Evolutionary conservation across 2,113 vertebrate genomes (phyloP).

Genomic region (Noctilio leporinus): DNA sequence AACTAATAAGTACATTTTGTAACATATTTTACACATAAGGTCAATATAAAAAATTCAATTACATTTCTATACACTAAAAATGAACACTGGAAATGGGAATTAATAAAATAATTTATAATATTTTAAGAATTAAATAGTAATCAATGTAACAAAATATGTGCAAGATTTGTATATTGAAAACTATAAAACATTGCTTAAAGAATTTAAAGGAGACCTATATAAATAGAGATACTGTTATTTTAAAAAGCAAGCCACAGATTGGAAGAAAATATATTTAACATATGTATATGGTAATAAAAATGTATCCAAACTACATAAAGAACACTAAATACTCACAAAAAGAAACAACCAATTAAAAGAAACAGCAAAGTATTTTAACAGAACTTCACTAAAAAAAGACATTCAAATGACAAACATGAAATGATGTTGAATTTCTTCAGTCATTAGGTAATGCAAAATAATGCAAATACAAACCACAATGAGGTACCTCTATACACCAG

Average conservation of each 20-base stretch:
- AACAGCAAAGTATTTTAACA: not conserved
- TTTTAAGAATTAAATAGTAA: not conserved
- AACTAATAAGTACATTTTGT: not conserved
- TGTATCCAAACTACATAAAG: not conserved
- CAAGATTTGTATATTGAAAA: not conserved
- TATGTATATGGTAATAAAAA: not conserved
- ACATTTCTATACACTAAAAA: not conserved
- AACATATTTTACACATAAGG: not conserved
- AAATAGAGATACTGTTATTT: not conserved
- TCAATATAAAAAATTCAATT: not conserved
- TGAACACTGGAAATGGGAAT: not conserved
- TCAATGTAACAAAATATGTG: not conserved
- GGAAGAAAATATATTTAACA: not conserved
- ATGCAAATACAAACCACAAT: not conserved
- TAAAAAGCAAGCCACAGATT: not conserved
- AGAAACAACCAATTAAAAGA: not conserved
- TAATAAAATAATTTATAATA: not conserved
- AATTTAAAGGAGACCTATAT: not conserved
- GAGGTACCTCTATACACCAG: not conserved
- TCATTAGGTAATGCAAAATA: not conserved
- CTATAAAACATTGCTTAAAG: not conserved
- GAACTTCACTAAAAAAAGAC: not conserved
- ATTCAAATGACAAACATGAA: not conserved
- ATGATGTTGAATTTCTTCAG: not conserved
- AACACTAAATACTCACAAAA: not conserved